Conservation (phyloP, 2,113 vertebrate species). For the Hiodon alosoides region DNA sequence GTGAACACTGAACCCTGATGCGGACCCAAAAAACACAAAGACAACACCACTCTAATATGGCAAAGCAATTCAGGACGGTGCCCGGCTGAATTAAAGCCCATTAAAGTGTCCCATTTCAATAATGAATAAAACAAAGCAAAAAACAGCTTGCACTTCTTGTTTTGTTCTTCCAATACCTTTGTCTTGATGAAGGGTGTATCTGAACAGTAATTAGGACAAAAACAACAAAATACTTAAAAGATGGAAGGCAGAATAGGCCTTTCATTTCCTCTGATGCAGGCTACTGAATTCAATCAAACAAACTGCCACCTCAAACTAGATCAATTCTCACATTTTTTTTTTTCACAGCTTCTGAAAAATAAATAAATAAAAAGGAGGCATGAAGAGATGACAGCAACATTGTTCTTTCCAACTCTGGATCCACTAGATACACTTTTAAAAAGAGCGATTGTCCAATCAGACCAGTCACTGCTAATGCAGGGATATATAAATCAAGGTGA, state of each 20-base stretch:
- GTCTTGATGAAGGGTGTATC: conserved; percentile 15
- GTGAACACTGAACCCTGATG: no score
- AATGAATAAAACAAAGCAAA: no score
- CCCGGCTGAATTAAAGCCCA: no score
- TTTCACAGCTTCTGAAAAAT: conserved; percentile 39
- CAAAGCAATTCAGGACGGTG: no score
- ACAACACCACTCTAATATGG: no score
- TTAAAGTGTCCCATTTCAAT: no score
- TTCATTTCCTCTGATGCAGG: conserved; percentile 44
- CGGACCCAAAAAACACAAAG: no score
- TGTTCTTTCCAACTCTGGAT: conserved; percentile 40
- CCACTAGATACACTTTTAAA: conserved; percentile 47
- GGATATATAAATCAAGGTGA: conserved; percentile 55
- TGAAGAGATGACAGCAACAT: conserved; percentile 37
- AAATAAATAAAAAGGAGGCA: conserved; percentile 30
- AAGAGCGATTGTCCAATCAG: conserved; percentile 52
- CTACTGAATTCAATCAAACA: conserved; percentile 48
- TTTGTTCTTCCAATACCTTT: not conserved
- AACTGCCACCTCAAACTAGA: conserved; percentile 36
- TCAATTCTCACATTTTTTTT: conserved; percentile 49
- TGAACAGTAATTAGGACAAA: conserved; percentile 21
- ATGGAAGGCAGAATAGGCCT: conserved; percentile 43
- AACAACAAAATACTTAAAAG: conserved; percentile 32
- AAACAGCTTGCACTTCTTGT: no score
- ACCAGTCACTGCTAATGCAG: conserved; percentile 53